A percentile compares a stretch with the other conserved stretches of the same genome.
These are phyloP conservation scores for Porphyrio hochstetteri DNA, from an alignment of 2,113 vertebrate species.

Conservation along the genomic window DNA sequence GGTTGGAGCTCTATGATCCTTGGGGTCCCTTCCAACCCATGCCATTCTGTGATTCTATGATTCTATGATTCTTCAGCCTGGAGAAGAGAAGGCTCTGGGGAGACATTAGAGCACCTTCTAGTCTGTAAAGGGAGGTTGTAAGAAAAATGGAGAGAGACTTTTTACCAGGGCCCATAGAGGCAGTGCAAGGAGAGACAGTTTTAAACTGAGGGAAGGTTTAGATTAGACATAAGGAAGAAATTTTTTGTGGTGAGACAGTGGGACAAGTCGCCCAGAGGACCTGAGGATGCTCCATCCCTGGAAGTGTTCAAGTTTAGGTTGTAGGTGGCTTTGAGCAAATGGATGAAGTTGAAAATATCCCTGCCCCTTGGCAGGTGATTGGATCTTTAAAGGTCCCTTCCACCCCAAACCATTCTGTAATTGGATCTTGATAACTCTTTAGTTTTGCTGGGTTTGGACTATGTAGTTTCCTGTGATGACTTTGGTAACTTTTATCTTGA, in stretches of 20 bases:
- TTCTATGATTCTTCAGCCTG: neutral
- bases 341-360: accelerated
- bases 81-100: neutral
- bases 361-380: accelerated
- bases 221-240: accelerated
- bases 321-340: accelerated
- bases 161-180: neutral
- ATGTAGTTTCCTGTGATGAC: accelerated
- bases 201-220: neutral
- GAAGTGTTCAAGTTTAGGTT: accelerated
- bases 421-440: neutral
- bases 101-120: too few relatives aligned
- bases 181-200: accelerated
- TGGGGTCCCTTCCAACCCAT: too few relatives aligned
- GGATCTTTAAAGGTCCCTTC: accelerated
- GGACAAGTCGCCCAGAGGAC: neutral
- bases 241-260: accelerated
- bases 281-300: neutral
- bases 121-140: accelerated
- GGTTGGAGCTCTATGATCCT: too few relatives aligned
- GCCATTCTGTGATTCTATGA: too few relatives aligned
- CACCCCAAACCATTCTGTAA: accelerated
- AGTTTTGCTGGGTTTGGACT: neutral
- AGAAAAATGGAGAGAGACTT: too few relatives aligned
- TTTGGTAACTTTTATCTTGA: neutral